Evolutionary conservation across 2,888 invertebrate genomes (phyloP).

Genomic region (Axea sp.): DNA sequence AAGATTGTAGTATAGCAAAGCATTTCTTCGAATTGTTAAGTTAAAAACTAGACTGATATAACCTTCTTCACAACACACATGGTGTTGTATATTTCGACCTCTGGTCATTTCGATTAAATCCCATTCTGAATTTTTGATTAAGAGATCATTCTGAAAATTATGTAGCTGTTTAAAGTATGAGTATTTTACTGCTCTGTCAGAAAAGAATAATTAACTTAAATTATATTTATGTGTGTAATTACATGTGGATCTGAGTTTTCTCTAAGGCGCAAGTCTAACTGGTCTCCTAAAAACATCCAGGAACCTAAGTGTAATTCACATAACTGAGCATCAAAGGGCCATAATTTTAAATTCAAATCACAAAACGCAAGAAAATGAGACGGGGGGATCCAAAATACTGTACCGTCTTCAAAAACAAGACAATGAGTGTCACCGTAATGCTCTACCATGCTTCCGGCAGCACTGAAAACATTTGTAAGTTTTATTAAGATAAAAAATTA

Average conservation of each 20-base stretch:
- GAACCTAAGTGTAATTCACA: slow-evolving; percentile 87
- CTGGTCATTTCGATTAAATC: slow-evolving; percentile 79
- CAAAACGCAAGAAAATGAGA: slow-evolving; percentile 85
- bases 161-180: slow-evolving; percentile 19
- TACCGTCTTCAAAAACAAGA: slow-evolving; percentile 80
- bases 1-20: slow-evolving; percentile 83
- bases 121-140: slow-evolving; percentile 80
- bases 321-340: slow-evolving; percentile 88
- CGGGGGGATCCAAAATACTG: slow-evolving; percentile 85
- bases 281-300: slow-evolving; percentile 84
- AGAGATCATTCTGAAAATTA: slow-evolving; percentile 50
- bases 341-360: slow-evolving; percentile 84
- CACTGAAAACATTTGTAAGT: too few relatives aligned
- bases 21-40: slow-evolving; percentile 81
- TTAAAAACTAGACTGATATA: slow-evolving; percentile 81
- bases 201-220: too few relatives aligned
- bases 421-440: slow-evolving; percentile 83
- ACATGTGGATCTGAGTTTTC: slow-evolving; percentile 26
- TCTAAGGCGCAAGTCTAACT: slow-evolving; percentile 79
- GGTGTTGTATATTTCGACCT: slow-evolving; percentile 77
- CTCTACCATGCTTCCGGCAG: slow-evolving; percentile 82
- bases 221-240: neutral
- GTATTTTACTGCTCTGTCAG: too few relatives aligned
- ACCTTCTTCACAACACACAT: slow-evolving; percentile 82
- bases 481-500: too few relatives aligned